Evolutionary conservation across 23 tunicate species (phyloP).

Genomic region (Clavelina lepadiformis): DNA sequence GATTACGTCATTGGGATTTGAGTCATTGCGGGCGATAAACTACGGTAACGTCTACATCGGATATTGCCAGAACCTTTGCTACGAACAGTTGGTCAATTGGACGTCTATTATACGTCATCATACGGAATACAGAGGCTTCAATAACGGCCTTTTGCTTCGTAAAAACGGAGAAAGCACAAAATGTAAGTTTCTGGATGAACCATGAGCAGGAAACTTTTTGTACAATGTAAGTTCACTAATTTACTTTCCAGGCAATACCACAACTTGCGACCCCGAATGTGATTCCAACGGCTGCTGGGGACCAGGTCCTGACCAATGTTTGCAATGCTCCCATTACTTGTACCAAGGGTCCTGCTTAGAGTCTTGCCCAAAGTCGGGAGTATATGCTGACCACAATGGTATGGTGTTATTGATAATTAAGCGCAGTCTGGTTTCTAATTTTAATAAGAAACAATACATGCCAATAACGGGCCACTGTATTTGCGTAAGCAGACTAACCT

Average conservation of each 20-base stretch:
- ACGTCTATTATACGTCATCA: slow-evolving; percentile 38
- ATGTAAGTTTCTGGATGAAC: background rate
- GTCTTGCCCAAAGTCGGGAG: slow-evolving; percentile 33
- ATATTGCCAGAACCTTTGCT: slow-evolving; percentile 56
- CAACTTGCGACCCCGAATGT: slow-evolving; percentile 37
- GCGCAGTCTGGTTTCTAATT: too few relatives aligned
- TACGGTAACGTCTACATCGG: slow-evolving; percentile 77
- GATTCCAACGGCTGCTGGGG: slow-evolving; percentile 77
- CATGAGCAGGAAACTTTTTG: background rate
- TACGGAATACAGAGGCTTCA: slow-evolving; percentile 13
- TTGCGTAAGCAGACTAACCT: too few relatives aligned
- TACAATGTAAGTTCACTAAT: background rate
- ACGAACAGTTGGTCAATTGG: slow-evolving; percentile 53
- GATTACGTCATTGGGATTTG: slow-evolving; percentile 70
- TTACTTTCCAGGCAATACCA: slow-evolving; percentile 7
- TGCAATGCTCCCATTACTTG: slow-evolving; percentile 14
- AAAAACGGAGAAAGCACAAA: background rate
- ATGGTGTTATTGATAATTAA: too few relatives aligned
- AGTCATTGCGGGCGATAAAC: slow-evolving; percentile 40
- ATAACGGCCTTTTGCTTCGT: slow-evolving; percentile 27
- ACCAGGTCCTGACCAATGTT: slow-evolving; percentile 50
- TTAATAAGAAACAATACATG: too few relatives aligned
- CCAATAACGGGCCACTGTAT: too few relatives aligned
- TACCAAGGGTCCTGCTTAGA: slow-evolving; percentile 35
- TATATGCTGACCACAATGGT: slow-evolving; percentile 17